Percentiles rank a stretch among this genome's conserved stretches.
phyloP scores from a whole-genome alignment of 1,140 invertebrate species.

The Brachionus plicatilis region DNA sequence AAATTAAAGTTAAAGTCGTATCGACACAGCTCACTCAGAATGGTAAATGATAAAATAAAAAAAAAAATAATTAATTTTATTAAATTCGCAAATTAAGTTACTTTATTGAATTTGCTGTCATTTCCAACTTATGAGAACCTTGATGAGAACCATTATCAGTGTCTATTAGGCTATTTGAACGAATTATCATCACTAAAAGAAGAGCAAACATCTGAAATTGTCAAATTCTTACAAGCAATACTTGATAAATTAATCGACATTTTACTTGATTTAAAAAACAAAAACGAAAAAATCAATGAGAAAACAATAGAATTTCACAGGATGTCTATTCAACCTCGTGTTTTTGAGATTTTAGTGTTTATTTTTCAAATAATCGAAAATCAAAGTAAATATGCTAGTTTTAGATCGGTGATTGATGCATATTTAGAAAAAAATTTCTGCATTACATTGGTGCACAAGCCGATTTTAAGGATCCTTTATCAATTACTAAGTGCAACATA shows the following conservation, averaged over 20 bases:
- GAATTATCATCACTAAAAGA: slow-evolving; percentile 21
- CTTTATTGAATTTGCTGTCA: slow-evolving; percentile 7
- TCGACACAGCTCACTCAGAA: slow-evolving; percentile 38
- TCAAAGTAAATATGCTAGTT: slow-evolving; percentile 37
- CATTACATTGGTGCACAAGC: slow-evolving; percentile 10
- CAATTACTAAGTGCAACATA: neutral
- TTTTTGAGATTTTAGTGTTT: slow-evolving; percentile 31
- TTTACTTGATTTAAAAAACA: neutral
- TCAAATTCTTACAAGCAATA: slow-evolving; percentile 37
- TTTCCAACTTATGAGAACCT: neutral
- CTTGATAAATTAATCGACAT: slow-evolving; percentile 38
- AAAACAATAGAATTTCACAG: neutral
- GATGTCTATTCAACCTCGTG: slow-evolving; percentile 7
- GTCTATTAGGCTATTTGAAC: neutral
- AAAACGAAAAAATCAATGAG: neutral
- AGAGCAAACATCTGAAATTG: slow-evolving; percentile 26
- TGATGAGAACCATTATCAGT: neutral
- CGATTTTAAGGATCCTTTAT: slow-evolving; percentile 10
- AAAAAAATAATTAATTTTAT: neutral
- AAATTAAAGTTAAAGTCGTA: slow-evolving; percentile 39
- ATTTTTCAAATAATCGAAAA: slow-evolving; percentile 40
- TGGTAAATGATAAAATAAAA: neutral
- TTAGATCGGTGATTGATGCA: slow-evolving; percentile 15
- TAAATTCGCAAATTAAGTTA: neutral
- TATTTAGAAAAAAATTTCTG: slow-evolving; percentile 37